phyloP scores from a whole-genome alignment of 2,797 vertebrate genomes.

The Channallabes apus region DNA sequence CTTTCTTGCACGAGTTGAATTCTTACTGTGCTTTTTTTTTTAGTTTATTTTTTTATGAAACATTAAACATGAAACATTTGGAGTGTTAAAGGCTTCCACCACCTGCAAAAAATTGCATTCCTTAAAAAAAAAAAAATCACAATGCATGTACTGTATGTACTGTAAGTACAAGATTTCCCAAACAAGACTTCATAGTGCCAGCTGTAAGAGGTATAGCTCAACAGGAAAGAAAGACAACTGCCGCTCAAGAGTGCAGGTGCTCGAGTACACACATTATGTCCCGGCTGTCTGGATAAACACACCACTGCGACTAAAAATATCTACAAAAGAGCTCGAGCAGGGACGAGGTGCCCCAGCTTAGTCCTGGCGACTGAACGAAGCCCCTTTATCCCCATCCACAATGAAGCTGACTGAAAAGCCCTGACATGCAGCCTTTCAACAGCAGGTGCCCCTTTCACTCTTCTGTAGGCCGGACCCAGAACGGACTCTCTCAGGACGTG shows the following conservation, averaged over 20 bases:
- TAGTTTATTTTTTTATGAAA: neutral
- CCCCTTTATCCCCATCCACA: slow-evolving; percentile 68
- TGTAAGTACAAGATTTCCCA: slow-evolving; percentile 52
- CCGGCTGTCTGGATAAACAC: slow-evolving; percentile 72
- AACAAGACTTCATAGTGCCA: slow-evolving; percentile 52
- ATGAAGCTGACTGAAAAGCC: slow-evolving; percentile 61
- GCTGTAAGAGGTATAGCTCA: slow-evolving; percentile 41
- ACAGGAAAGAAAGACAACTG: slow-evolving; percentile 22
- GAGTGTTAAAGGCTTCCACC: neutral
- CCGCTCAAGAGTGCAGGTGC: slow-evolving; percentile 36
- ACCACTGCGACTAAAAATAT: slow-evolving; percentile 73
- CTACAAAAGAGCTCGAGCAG: slow-evolving; percentile 71
- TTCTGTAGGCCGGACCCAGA: slow-evolving; percentile 20
- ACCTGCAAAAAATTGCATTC: neutral
- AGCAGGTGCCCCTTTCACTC: slow-evolving; percentile 57
- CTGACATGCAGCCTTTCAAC: slow-evolving; percentile 63
- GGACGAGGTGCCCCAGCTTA: slow-evolving; percentile 65
- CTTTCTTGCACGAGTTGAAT: neutral
- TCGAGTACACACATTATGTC: slow-evolving; percentile 60
- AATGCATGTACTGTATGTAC: neutral
- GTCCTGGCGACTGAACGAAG: slow-evolving; percentile 62
- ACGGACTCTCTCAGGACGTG: slow-evolving; percentile 22
- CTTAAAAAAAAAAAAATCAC: neutral
- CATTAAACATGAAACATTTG: neutral
- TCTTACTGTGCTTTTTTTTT: neutral